Evolutionary conservation across 1,140 invertebrate species (phyloP).

Genomic region (Luehdorfia chinensis): DNA sequence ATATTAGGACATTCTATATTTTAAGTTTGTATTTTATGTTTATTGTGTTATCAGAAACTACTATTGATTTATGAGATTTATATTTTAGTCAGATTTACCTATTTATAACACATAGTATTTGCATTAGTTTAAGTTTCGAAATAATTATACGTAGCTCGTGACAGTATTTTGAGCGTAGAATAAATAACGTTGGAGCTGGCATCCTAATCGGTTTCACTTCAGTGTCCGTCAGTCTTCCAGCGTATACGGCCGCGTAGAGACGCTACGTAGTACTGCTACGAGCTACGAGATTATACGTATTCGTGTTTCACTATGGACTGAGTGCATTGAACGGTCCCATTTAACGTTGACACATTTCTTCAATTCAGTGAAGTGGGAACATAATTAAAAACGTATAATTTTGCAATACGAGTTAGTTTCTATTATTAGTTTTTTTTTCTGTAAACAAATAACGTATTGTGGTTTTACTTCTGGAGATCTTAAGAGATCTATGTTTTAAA

Average conservation of each 20-base stretch:
- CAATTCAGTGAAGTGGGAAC: constrained; percentile 7
- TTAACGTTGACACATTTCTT: constrained; percentile 3
- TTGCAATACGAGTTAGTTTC: neutral
- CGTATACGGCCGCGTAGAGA: constrained; percentile 6
- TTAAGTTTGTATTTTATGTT: too few relatives aligned
- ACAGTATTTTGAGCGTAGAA: too few relatives aligned
- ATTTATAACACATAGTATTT: too few relatives aligned
- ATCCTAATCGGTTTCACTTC: constrained; percentile 3
- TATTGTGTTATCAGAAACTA: too few relatives aligned
- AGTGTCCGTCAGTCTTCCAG: constrained; percentile 1
- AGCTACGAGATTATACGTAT: neutral
- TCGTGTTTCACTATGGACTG: neutral
- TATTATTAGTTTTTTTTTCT: neutral
- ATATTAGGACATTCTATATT: too few relatives aligned
- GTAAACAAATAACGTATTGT: too few relatives aligned
- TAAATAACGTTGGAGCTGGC: constrained; percentile 3
- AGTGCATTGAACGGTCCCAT: constrained; percentile 4
- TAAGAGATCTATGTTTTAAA: too few relatives aligned
- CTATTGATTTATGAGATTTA: too few relatives aligned
- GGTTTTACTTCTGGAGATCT: too few relatives aligned
- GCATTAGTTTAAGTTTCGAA: too few relatives aligned
- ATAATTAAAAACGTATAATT: neutral
- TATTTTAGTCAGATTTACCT: too few relatives aligned
- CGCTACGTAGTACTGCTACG: neutral
- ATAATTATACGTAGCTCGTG: too few relatives aligned